Conservation (phyloP, 2,888 invertebrate genomes). For the Tipula unca region DNA sequence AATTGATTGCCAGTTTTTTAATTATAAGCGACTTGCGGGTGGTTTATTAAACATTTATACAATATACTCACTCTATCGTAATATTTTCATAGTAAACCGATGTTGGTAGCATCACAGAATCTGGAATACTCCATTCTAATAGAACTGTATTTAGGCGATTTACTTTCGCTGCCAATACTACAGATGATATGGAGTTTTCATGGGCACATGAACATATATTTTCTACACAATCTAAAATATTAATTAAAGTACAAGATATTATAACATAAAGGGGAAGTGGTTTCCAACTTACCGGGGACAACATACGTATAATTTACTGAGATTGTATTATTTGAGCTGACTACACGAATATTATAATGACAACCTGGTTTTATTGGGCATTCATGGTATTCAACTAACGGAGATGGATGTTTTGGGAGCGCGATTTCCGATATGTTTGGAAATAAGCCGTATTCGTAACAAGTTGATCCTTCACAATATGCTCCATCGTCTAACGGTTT, state of each 20-base stretch:
- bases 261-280: not conserved
- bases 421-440: slow-evolving; percentile 23
- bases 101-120: slow-evolving; percentile 28
- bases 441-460: not conserved
- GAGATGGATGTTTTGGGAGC: slow-evolving; percentile 31
- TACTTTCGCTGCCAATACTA: slow-evolving; percentile 29
- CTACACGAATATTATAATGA: slow-evolving; percentile 34
- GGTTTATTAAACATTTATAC: too few relatives aligned
- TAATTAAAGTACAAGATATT: not conserved
- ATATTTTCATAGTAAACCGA: slow-evolving; percentile 26
- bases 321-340: slow-evolving; percentile 31
- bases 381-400: slow-evolving; percentile 32
- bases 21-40: slow-evolving; percentile 1
- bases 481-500: slow-evolving; percentile 26
- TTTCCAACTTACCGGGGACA: slow-evolving; percentile 33
- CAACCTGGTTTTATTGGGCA: slow-evolving; percentile 37
- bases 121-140: slow-evolving; percentile 29
- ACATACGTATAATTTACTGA: slow-evolving; percentile 27
- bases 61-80: slow-evolving; percentile 28
- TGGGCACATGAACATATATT: slow-evolving; percentile 34
- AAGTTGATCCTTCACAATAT: not conserved
- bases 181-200: slow-evolving; percentile 29
- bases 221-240: slow-evolving; percentile 33
- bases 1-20: not conserved
- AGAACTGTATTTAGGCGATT: slow-evolving; percentile 30